Evolutionary conservation across 2,888 invertebrate genomes (phyloP), one percentile per base, ranked within the genome.

Genomic region (Ctena decussata): DNA sequence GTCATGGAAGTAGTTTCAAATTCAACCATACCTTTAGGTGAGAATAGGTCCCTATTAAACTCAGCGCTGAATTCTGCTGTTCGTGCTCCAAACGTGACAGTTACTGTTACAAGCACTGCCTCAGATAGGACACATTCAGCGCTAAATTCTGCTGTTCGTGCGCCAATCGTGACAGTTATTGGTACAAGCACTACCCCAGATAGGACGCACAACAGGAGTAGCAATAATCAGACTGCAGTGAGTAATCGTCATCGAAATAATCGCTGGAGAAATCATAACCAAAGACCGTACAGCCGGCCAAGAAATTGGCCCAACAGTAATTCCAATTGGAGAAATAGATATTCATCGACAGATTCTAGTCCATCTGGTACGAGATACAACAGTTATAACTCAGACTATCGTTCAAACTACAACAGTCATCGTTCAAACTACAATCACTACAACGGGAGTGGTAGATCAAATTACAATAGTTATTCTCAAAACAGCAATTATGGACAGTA

Each of bases 21-120:
- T 27, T 24, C 57, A 57, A 8, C 57, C 27, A 57, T 32, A n/a
- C 77, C 81, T 37, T 72, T 82, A 8, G 57, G 41, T 35, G 57
- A 49, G 15, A 82, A 76, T 35, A 76, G n/a, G 5, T 15, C 44
- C 1, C 60, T 82, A 24, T 21, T 82, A 32, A 82, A 82, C 27
- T 3, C 24, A 57, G 57, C 27, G 1, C n/a, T 15, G 24, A 57
- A 49, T n/a, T 12, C n/a, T 49, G 41, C 15, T 11, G 41, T 11
- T 11, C 6, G 6, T 41, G 41, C 15, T 41, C 8, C 6, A 6
- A 41, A 41, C 15, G 41, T 41, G 6, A 15, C 41, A 11, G 15
- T 11, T 41, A 15, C 41, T 41, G 41, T 41, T 11, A 41, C 6
- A 11, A 41, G 8, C 6, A 15, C 15, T 11, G 41, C 41, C 41